Conservation (phyloP, 2,113 vertebrate genomes). For the Pao palembangensis region DNA sequence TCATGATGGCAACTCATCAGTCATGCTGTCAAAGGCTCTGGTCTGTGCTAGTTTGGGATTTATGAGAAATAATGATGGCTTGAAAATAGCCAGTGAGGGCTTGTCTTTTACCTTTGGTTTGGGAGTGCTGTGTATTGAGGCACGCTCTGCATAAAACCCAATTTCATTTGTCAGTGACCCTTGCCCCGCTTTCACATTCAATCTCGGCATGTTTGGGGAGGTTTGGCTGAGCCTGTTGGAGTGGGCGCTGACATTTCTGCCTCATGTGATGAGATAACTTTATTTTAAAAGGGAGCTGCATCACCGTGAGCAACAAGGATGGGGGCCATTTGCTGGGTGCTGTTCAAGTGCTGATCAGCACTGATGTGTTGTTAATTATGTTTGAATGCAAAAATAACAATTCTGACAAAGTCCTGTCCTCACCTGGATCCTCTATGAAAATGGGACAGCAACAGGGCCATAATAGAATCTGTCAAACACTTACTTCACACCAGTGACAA, state of each 20-base stretch:
- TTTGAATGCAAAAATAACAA: conserved; percentile 26
- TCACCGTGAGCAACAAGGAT: neutral
- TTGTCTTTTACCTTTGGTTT: conserved; percentile 62
- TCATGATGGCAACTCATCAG: conserved; percentile 77
- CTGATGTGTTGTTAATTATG: conserved; percentile 14
- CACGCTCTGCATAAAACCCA: conserved; percentile 68
- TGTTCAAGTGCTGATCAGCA: conserved; percentile 6
- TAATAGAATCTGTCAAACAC: conserved; percentile 63
- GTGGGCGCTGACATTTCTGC: conserved; percentile 54
- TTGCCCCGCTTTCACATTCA: conserved; percentile 69
- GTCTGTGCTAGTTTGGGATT: conserved; percentile 75
- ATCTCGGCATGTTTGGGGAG: conserved; percentile 46
- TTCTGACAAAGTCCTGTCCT: conserved; percentile 16
- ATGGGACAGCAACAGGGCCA: conserved; percentile 32
- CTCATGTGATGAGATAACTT: conserved; percentile 47
- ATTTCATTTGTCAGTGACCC: conserved; percentile 73
- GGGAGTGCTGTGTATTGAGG: conserved; percentile 65
- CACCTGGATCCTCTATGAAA: conserved; percentile 17
- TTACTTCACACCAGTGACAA: conserved; percentile 57
- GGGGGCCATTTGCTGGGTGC: no score
- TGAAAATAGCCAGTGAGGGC: conserved; percentile 67
- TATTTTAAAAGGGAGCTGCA: conserved; percentile 26
- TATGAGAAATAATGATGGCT: conserved; percentile 80
- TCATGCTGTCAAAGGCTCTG: conserved; percentile 79
- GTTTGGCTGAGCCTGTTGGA: conserved; percentile 49